A percentile compares a stretch with the other conserved stretches of the same genome.
phyloP scores from a whole-genome alignment of 1,140 invertebrate species.

The Tetramorium parvispinum region DNA sequence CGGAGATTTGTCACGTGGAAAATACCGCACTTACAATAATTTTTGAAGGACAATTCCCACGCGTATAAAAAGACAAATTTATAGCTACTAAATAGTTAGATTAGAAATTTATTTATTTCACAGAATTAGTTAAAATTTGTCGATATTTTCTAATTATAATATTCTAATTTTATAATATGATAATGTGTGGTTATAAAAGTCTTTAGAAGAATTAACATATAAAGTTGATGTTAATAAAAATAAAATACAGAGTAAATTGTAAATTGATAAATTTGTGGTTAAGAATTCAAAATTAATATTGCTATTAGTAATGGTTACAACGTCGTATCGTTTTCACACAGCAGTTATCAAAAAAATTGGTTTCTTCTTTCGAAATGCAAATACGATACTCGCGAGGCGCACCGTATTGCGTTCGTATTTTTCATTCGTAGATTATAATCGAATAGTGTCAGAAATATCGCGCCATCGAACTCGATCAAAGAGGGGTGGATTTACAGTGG shows the following conservation, averaged over 20 bases:
- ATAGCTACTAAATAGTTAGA: not conserved
- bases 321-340: not conserved
- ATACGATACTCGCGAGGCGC: not conserved
- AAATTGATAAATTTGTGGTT: not conserved
- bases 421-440: constrained; percentile 29
- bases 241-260: not conserved
- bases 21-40: not conserved
- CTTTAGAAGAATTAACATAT: not conserved
- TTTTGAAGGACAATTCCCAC: not conserved
- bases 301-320: not conserved
- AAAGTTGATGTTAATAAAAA: not conserved
- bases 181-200: not conserved
- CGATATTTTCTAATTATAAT: not conserved
- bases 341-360: not conserved
- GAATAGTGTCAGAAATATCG: constrained; percentile 15
- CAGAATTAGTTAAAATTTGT: not conserved
- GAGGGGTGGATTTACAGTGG: constrained; percentile 27
- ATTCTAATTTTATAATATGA: not conserved
- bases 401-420: not conserved
- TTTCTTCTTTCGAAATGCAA: not conserved
- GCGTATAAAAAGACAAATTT: not conserved
- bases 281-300: not conserved
- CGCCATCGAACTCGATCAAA: constrained; percentile 19
- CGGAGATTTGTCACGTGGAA: not conserved
- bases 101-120: not conserved